A percentile compares a stretch with the other conserved stretches of the same genome.
Evolutionary conservation across 2,888 invertebrate species (phyloP).

Genomic region (Andrena hattorfiana): DNA sequence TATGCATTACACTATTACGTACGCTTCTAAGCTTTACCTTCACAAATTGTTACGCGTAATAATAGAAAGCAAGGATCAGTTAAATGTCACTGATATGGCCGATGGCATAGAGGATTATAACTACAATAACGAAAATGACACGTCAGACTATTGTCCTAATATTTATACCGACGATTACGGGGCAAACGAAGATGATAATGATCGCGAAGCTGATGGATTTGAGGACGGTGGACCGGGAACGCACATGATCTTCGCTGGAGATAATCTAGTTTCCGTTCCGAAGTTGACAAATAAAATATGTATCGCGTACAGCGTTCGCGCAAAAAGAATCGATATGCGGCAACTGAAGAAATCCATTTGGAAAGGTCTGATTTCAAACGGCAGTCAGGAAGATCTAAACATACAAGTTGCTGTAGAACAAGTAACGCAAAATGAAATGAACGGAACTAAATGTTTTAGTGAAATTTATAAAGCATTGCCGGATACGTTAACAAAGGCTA

Average conservation of each 20-base stretch:
- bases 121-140: conserved; percentile 87
- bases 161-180: conserved; percentile 75
- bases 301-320: conserved; percentile 92
- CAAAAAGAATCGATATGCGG: conserved; percentile 95
- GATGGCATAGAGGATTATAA: conserved; percentile 85
- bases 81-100: conserved; percentile 55
- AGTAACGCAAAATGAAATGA: conserved; percentile 45
- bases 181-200: conserved; percentile 35
- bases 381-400: conserved; percentile 82
- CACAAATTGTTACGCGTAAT: conserved; percentile 47
- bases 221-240: conserved; percentile 70
- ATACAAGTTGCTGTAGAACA: conserved; percentile 44
- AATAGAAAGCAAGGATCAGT: conserved; percentile 2
- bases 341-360: conserved; percentile 92
- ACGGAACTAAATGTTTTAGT: conserved; percentile 83
- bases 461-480: conserved; percentile 88
- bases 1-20: conserved; percentile 64
- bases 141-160: conserved; percentile 86
- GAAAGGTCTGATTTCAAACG: conserved; percentile 86
- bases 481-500: conserved; percentile 86
- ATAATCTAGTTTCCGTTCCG: conserved; percentile 89
- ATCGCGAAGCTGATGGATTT: conserved; percentile 54
- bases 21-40: conserved; percentile 61
- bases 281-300: conserved; percentile 89
- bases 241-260: conserved; percentile 83